phyloP scores from a whole-genome alignment of 1,140 invertebrate species.

The Tetragnatha versicolor region DNA sequence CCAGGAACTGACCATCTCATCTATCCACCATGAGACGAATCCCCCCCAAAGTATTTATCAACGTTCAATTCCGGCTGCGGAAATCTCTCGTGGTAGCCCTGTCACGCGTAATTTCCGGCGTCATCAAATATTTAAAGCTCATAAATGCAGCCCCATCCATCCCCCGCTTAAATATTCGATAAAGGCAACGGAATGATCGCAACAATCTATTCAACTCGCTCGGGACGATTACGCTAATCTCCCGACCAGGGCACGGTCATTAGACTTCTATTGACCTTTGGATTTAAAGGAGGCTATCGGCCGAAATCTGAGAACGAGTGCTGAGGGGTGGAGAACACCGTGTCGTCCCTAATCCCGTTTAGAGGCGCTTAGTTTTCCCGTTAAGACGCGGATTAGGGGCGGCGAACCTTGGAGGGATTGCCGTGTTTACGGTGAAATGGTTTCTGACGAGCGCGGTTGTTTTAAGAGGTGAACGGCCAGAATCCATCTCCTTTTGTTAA shows the following conservation, averaged over 20 bases:
- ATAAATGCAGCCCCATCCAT: constrained; percentile 12
- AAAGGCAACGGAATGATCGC: constrained; percentile 29
- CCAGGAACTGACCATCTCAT: no score
- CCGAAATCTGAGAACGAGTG: constrained; percentile 5
- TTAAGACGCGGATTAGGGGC: background rate
- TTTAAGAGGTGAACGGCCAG: no score
- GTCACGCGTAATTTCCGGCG: constrained; percentile 21
- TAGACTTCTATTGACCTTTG: constrained; percentile 19
- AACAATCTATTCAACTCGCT: constrained; percentile 22
- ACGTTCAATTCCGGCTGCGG: constrained; percentile 22
- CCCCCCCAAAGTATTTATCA: constrained; percentile 29
- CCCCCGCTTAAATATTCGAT: constrained; percentile 13
- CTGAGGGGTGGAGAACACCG: no score
- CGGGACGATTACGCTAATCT: constrained; percentile 11
- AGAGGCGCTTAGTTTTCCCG: no score
- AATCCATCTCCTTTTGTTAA: no score
- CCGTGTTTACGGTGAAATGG: background rate
- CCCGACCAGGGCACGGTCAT: background rate
- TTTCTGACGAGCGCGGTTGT: no score
- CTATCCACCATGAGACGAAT: no score
- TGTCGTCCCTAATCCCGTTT: background rate
- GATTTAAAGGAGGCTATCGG: constrained; percentile 7
- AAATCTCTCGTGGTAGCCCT: constrained; percentile 5
- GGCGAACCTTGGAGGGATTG: background rate
- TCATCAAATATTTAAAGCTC: constrained; percentile 37